Base-by-base conservation (phyloP, 2,113 vertebrate genomes). In the Lepus timidus region DNA sequence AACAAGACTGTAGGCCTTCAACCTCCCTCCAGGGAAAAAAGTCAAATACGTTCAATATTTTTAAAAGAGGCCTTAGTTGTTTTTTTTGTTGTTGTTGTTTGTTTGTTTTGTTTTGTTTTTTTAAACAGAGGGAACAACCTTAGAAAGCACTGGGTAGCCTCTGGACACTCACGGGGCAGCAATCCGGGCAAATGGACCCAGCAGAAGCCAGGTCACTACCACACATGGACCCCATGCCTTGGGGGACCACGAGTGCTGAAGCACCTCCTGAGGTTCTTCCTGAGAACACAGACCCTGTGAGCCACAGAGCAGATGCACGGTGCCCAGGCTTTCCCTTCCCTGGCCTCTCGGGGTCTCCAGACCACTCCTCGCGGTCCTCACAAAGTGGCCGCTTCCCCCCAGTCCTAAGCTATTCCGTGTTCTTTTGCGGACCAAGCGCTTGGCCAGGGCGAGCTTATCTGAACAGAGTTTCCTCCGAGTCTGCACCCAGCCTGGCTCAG, bases 401-500 rank as follows among this genome's bases (percentile, higher is more conserved):
- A 62, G 51, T 23, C 74, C 62, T 55, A 4, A 23, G 8, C 0
- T 31, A 64, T 64, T 27, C 11, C 11, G 58, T 12, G 19, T 55
- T 71, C 61, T 33, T 81, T 25, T 58, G 71, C 19, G 92, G 44
- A 83, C 27, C 6, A 19, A 6, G 16, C 52, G 75, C 61, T n/a
- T 4, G 12, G 55, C 55, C 25, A 7, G 71, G 75, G 51, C 22
- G 12, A 20, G 31, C n/a, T 79, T n/a, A 9, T 25, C 62, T 39
- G 36, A 22, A 27, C 3, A 44, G 0, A 3, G 2, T 25, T 73
- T 67, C 70, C 75, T 58, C 1, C 0, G 17, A 58, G 51, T 16
- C 0, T 2, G 31, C 4, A 23, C 14, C 31, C 51, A 68, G 33
- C 1, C 39, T 44, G n/a, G n/a, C n/a, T n/a, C n/a, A n/a, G 62